Percentiles rank a stretch among this genome's conserved stretches.
phyloP scores from a whole-genome alignment of 64 coral and sea anemone genomes.

The Montipora efflorescens region DNA sequence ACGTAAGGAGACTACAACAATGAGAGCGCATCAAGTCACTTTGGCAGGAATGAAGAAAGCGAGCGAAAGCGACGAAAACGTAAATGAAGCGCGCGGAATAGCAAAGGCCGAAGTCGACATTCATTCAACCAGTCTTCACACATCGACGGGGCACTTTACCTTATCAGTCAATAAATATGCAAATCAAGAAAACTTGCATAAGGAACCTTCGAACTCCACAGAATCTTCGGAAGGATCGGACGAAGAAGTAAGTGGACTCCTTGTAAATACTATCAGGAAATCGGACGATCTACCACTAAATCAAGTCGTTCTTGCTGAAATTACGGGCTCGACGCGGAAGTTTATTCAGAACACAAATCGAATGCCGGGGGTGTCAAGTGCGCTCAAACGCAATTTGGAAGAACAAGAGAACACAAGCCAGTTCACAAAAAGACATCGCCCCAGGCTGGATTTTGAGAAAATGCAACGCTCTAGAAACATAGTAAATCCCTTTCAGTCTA shows the following conservation, averaged over 20 bases:
- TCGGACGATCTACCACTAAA: background rate
- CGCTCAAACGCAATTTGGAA: constrained; percentile 63
- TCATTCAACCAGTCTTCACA: constrained; percentile 51
- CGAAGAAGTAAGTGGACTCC: constrained; percentile 46
- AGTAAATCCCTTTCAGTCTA: background rate
- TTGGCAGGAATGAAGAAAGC: background rate
- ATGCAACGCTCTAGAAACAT: constrained; percentile 54
- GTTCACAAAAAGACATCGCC: constrained; percentile 61
- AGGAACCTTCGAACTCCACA: background rate
- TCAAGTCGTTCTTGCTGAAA: constrained; percentile 28
- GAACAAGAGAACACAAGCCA: constrained; percentile 35
- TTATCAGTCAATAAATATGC: constrained; percentile 64
- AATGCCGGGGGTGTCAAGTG: background rate
- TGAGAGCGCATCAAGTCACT: background rate
- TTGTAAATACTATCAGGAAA: constrained; percentile 1
- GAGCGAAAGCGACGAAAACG: constrained; percentile 23
- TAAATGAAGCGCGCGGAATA: constrained; percentile 4
- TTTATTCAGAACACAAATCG: background rate
- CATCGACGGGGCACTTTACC: constrained; percentile 48
- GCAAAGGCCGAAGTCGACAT: constrained; percentile 29
- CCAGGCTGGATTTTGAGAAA: constrained; percentile 68
- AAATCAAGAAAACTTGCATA: constrained; percentile 48
- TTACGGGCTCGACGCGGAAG: background rate
- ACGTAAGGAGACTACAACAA: background rate
- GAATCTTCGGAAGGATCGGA: constrained; percentile 23